These are phyloP conservation scores for Ectemnius lituratus DNA, from an alignment of 2,888 invertebrate genomes.

Conservation along the genomic window DNA sequence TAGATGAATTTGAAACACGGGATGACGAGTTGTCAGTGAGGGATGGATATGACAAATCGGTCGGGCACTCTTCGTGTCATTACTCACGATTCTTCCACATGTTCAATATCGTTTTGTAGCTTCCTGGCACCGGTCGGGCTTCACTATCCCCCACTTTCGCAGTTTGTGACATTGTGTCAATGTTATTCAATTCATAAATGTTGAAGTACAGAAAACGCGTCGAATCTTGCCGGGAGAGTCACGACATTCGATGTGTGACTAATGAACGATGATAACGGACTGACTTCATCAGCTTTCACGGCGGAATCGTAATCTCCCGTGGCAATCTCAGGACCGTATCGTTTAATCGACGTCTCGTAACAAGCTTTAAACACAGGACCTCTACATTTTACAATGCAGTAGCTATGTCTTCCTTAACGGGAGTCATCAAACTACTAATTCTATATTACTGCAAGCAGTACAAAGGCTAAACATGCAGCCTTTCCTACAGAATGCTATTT, in stretches of 20 bases:
- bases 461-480: no score
- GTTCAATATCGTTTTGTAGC: conserved; percentile 62
- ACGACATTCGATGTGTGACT: conserved; percentile 42
- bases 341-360: not conserved
- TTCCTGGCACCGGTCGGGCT: conserved; percentile 51
- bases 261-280: conserved; percentile 60
- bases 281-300: conserved; percentile 57
- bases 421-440: no score
- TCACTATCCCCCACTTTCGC: conserved; percentile 35
- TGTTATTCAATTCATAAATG: not conserved
- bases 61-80: not conserved
- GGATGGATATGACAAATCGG: no score
- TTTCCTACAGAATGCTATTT: no score
- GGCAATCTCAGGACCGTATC: conserved; percentile 53
- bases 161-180: conserved; percentile 56
- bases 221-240: conserved; percentile 7
- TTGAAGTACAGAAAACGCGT: not conserved
- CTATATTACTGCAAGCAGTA: no score
- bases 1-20: no score
- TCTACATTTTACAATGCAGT: no score
- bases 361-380: no score
- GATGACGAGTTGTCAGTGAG: no score
- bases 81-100: conserved; percentile 68
- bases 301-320: conserved; percentile 55
- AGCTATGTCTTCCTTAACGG: no score